Evolutionary conservation across 2,888 invertebrate genomes (phyloP).

Genomic region (Crioceris asparagi): DNA sequence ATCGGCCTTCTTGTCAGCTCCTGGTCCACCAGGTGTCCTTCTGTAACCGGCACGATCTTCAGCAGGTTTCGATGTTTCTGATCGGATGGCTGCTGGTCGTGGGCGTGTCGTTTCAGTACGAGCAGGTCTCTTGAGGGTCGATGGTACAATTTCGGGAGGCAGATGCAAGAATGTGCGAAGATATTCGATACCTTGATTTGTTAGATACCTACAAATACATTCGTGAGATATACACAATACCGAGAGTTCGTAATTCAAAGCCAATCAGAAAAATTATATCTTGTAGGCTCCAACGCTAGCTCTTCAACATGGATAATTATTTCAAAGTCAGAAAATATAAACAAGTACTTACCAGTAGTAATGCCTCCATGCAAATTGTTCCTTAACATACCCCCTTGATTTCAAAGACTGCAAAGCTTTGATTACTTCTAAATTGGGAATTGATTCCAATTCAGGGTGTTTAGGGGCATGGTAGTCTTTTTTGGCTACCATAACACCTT

Average conservation of each 20-base stretch:
- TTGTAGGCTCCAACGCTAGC: too few relatives aligned
- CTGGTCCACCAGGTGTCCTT: constrained; percentile 54
- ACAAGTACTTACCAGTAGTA: constrained; percentile 77
- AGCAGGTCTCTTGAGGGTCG: constrained; percentile 87
- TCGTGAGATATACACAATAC: not conserved
- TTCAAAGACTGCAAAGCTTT: constrained; percentile 95
- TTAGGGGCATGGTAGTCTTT: constrained; percentile 97
- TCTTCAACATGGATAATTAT: too few relatives aligned
- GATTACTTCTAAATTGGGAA: constrained; percentile 97
- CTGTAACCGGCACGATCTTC: constrained; percentile 80
- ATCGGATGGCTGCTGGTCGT: constrained; percentile 55
- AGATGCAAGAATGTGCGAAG: constrained; percentile 90
- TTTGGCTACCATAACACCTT: constrained; percentile 99
- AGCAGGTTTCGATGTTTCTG: constrained; percentile 59
- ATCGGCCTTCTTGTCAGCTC: constrained; percentile 88
- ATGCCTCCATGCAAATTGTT: constrained; percentile 99
- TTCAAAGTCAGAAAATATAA: too few relatives aligned
- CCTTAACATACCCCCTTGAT: constrained; percentile 94
- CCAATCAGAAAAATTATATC: too few relatives aligned
- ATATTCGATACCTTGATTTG: constrained; percentile 97
- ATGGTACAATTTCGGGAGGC: constrained; percentile 97
- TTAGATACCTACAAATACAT: constrained; percentile 59
- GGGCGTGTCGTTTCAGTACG: constrained; percentile 78
- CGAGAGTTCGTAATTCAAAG: too few relatives aligned
- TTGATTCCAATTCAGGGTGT: constrained; percentile 89